Evolutionary conservation across 2,888 invertebrate species (phyloP), one percentile per base, ranked within the genome.

Genomic region (Deladenus siricidicola): DNA sequence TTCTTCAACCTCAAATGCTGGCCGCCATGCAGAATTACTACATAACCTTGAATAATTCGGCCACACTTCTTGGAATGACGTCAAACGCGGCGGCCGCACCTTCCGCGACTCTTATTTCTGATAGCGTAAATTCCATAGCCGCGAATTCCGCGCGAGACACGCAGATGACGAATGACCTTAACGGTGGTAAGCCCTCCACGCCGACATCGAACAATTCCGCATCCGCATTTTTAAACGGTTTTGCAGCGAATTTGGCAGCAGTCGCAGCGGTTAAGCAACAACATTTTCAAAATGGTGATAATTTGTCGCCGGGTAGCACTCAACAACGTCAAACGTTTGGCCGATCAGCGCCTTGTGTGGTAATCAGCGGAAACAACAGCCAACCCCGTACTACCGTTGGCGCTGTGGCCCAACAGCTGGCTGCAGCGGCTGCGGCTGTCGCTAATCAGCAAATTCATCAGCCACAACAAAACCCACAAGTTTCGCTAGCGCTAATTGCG

Each of bases 11-110:
- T 19, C 59, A 66, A 24, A 67, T 77, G 57, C 64, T 76, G 39
- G 67, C 68, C 28, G 75, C 75, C 24, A 74, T 78, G 70, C 74
- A 75, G 58, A 70, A 75, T 47, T 78, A 78, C 62, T 78, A 78
- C 65, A 64, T 67, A 14, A 66, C 66, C 53, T 64, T 58, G 42
- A 67, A 64, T 58, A 50, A 53, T 34, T 34, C 30, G 26, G 34
- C 60, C 24, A 34, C 60, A 56, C 21, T 30, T 30, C 23, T 17
- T n/a, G 1, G 42, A 58, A 24, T 50, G 42, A 10, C 51, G 43
- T 19, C 54, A 14, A 26, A 30, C 56, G 34, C 56, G 19, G 34
- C 52, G n/a, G 30, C 29, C 26, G 28, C 21, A 28, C 23, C 56
- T 30, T 39, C 56, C 34, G 29, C n/a, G 23, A 45, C 56, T 30